Base-by-base conservation (phyloP, 2,113 vertebrate genomes). In the Amphiprion percula region DNA sequence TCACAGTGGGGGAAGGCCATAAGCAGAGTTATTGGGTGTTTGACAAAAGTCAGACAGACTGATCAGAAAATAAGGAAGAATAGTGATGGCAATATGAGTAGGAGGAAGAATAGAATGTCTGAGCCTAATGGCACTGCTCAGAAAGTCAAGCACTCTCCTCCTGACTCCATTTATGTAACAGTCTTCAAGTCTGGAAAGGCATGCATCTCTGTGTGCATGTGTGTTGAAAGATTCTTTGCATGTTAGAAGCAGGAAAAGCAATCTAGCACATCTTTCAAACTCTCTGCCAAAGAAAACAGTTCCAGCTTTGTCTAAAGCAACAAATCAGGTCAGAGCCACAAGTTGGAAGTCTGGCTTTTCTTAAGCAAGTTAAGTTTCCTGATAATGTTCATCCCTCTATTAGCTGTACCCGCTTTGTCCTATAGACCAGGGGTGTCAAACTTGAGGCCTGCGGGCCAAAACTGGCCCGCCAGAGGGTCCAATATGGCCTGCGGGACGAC, bases 281-380 rank as follows among this genome's bases (percentile, higher is more conserved):
- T 66, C 47, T 19, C 17, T 79, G 70, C 82, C 80, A 87, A 84
- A 39, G 28, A 68, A 78, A 76, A 73, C 71, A 55, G 56, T 24
- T 75, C 24, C 26, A 37, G 6, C 64, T 83, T 79, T 53, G 73
- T 74, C 41, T 61, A 66, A 74, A 69, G 47, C 58, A 84, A 77
- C 66, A 76, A 50, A 76, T 39, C 6, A 41, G 37, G 62, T 70
- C 67, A 68, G 58, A 62, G 64, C 59, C 16, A 10, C 26, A 39
- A 54, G 64, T 62, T 80, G 28, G 28, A 55, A 41, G 79, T 74
- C 46, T 68, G 76, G 41, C 56, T 84, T 58, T 72, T 74, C 68
- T 77, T 69, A 62, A 59, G 23, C 44, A 54, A 74, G 44, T 11
- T 50, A n/a, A 64, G 4, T 54, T 2, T 56, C 10, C 49, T 28